Evolutionary conservation across 2,797 vertebrate species (phyloP).

Genomic region (Pantherophis vulpinus): DNA sequence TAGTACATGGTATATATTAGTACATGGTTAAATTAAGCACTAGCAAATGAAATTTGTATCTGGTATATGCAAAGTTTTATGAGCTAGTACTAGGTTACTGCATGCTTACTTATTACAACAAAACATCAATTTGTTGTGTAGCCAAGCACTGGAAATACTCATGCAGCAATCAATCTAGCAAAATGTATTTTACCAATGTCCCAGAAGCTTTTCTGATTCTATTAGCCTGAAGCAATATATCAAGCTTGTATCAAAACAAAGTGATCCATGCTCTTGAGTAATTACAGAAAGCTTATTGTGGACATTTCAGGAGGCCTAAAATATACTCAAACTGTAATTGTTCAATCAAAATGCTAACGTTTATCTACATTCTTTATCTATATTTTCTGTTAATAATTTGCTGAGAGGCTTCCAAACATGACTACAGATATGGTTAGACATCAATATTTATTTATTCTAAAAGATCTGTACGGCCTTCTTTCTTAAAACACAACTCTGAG

Average conservation of each 20-base stretch:
- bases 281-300: constrained; percentile 5
- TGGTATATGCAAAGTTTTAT: background rate
- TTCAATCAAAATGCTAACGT: constrained; percentile 17
- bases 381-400: constrained; percentile 33
- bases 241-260: constrained; percentile 21
- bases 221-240: constrained; percentile 36
- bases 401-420: constrained; percentile 15
- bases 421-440: constrained; percentile 24
- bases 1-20: too few species aligned
- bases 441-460: background rate
- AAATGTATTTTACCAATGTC: constrained; percentile 11
- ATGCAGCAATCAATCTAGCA: background rate
- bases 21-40: background rate
- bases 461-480: background rate
- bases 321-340: constrained; percentile 17
- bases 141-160: constrained; percentile 31
- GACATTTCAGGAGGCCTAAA: constrained; percentile 36
- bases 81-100: background rate
- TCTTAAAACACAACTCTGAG: background rate
- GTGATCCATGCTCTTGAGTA: constrained; percentile 3
- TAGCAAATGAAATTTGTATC: background rate
- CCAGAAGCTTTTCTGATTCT: constrained; percentile 16
- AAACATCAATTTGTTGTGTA: constrained; percentile 48
- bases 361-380: constrained; percentile 22
- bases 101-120: constrained; percentile 39